Evolutionary conservation across 2,888 invertebrate genomes (phyloP), one percentile per base, ranked within the genome.

Genomic region (Protodeltote pygarga): DNA sequence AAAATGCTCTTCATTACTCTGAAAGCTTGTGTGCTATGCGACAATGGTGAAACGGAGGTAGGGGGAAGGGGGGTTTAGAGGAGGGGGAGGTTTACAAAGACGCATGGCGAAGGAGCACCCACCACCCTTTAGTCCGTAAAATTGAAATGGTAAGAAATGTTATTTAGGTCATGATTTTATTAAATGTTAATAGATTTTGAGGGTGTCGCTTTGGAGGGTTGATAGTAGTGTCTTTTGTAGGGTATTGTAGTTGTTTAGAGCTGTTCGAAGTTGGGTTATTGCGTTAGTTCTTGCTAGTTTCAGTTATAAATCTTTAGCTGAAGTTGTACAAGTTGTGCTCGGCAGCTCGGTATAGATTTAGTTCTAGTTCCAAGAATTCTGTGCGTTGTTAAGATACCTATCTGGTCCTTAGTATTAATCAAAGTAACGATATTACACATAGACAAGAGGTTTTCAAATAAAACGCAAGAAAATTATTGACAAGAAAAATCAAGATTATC

Each of bases 1-100:
- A 92, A 92, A 92, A 92, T 92, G 90, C 92, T 92, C 92, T 92
- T 92, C 92, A 92, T 92, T 92, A 92, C 89, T 87, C 85, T 92
- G 92, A 92, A 92, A 92, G 92, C 92, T 90, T 87, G 89, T 88
- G 87, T 91, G 89, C 89, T 83, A 83, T 87, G 84, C 87, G 87
- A 92, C 92, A 92, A 92, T 91, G 83, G 86, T 68, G 78, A 76
- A 77, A 71, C 64, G 75, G 77, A 75, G 73, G 46, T 19, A 54
- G 14, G 21, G 48, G 34, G 35, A 27, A 63, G 71, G 68, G 58
- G 35, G 48, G 47, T 42, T 6, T 57, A 65, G 57, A 49, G 57
- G 60, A 45, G 57, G 67, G 75, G 72, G 75, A 65, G 72, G 75
- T 73, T 74, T 65, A 90, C 87, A 88, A 89, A 89, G 88, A 85